Evolutionary conservation across 1,140 invertebrate genomes (phyloP).

Genomic region (Leguminivora glycinivorella): DNA sequence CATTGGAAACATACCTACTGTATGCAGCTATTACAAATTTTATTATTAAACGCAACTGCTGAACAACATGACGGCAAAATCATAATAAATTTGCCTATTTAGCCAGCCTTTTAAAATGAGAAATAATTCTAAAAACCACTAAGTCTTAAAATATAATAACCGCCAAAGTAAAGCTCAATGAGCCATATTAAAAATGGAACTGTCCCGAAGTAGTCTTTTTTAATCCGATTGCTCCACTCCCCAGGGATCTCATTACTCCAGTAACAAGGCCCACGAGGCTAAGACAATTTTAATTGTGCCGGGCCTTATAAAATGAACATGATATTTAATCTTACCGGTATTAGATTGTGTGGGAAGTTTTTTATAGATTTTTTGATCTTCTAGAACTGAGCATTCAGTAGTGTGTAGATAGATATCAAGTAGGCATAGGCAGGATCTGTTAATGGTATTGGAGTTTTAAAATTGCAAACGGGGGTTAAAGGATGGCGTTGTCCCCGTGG

Average conservation of each 20-base stretch:
- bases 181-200: conserved; percentile 1
- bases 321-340: neutral
- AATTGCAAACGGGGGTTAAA: too few relatives aligned
- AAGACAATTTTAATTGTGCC: conserved; percentile 10
- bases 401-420: too few relatives aligned
- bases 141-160: neutral
- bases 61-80: too few relatives aligned
- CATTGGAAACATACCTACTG: too few relatives aligned
- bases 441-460: too few relatives aligned
- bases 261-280: neutral
- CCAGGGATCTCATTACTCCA: neutral
- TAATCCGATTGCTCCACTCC: conserved; percentile 5
- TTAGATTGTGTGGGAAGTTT: neutral
- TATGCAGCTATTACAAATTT: too few relatives aligned
- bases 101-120: too few relatives aligned
- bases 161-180: neutral
- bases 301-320: neutral
- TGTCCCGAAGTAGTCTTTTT: neutral
- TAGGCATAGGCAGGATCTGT: too few relatives aligned
- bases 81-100: too few relatives aligned
- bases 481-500: too few relatives aligned
- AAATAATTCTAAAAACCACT: neutral
- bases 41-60: too few relatives aligned
- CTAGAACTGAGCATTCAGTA: too few relatives aligned
- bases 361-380: neutral